Base-by-base conservation (phyloP, 2,113 vertebrate genomes). In the Dissostichus mawsoni region DNA sequence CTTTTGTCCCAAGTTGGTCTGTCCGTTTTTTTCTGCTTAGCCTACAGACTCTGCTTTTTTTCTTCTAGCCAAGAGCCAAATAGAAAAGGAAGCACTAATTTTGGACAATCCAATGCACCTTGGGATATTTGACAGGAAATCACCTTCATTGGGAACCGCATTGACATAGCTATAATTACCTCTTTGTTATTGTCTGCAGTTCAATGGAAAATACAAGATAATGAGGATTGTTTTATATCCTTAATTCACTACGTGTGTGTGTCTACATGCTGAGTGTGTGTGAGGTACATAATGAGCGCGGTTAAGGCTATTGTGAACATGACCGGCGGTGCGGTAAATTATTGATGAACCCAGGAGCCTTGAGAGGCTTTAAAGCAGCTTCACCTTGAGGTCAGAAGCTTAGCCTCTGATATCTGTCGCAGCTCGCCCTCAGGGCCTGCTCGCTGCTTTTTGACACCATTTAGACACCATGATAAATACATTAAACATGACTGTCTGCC, bases 31-130 rank as follows among this genome's bases (percentile, higher is more conserved):
- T 94, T 82, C 89, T 4, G 36, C 17, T 11, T 9, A 5, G 91
- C 69, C 83, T 91, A 94, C 95, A 96, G 95, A 95, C 96, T 95
- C 94, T 94, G 94, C 94, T 85, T 87, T 82, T 96, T 96, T 94
- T 92, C 87, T 94, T 86, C 84, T 74, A 80, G 90, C 92, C 75
- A 92, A 96, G 92, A 96, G 90, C 90, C 90, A 90, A 93, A 94
- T 83, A 82, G 89, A 89, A 93, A 93, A 94, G 41, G 59, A 92
- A 92, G 90, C 5, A 18, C 51, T 61, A 53, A 48, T 88, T 29
- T 0, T 80, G 92, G 84, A 23, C 63, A 85, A 92, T 90, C 85
- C 89, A 72, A 91, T 90, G 82, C 90, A 91, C 88, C 84, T 90
- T 89, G 77, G 92, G 92, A 85, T 93, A 69, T 73, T 82, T 64